A percentile compares a stretch with the other conserved stretches of the same genome.
phyloP scores from a whole-genome alignment of 2,797 vertebrate species.

The Podarcis lilfordi region DNA sequence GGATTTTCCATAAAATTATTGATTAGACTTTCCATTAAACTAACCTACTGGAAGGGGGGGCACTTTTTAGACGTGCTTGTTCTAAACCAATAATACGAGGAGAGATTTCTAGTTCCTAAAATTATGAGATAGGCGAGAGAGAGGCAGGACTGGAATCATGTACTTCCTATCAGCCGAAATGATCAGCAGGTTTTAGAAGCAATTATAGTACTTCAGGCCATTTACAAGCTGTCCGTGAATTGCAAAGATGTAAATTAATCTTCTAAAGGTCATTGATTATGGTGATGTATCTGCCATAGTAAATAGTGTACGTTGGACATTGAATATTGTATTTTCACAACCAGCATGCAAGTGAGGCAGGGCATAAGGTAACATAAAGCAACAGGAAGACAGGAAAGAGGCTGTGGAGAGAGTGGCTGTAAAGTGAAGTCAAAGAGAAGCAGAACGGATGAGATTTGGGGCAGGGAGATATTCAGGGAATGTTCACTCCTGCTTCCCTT shows the following conservation, averaged over 20 bases:
- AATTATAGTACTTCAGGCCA: background rate
- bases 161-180: background rate
- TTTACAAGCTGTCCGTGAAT: background rate
- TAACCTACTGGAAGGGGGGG: slow-evolving; percentile 7
- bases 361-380: background rate
- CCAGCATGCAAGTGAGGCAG: background rate
- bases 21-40: slow-evolving; percentile 31
- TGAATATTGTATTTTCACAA: background rate
- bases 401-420: background rate
- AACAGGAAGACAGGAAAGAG: background rate
- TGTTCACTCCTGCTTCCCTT: no score
- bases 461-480: no score
- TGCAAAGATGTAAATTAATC: background rate
- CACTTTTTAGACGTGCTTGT: slow-evolving; percentile 4
- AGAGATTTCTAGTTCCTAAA: background rate
- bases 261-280: background rate
- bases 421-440: background rate
- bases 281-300: background rate
- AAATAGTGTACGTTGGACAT: background rate
- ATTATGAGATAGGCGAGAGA: background rate
- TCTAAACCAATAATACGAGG: slow-evolving; percentile 1
- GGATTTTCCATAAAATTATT: slow-evolving; percentile 40
- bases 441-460: background rate
- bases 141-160: background rate
- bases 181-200: background rate